Evolutionary conservation across 2,888 invertebrate genomes (phyloP), one percentile per base, ranked within the genome.

Genomic region (Cheilosia scutellata): DNA sequence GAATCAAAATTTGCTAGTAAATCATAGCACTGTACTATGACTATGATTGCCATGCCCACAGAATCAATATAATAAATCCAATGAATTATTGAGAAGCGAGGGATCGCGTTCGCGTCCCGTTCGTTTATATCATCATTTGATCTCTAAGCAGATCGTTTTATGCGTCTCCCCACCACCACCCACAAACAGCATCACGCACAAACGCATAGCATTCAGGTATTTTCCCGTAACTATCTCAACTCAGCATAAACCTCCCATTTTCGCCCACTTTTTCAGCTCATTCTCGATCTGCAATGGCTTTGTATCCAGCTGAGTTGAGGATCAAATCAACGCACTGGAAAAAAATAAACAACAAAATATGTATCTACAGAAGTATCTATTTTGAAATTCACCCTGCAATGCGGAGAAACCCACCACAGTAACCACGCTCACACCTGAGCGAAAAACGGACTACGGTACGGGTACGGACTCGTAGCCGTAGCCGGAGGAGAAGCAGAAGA

Each of bases 231-330:
- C 62, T 60, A 75, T 71, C 79, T 70, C 16, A 55, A 68, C 40
- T 62, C 79, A 37, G 49, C 58, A 71, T 68, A 55, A 71, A 57
- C 60, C 72, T 79, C 62, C 76, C 70, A 82, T 51, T 82, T 55
- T 75, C 60, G 75, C 60, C 82, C 71, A 76, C 82, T 66, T 83
- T 83, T 25, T 37, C 58, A 66, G 33, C 44, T 53, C 40, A 51
- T 76, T 58, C 66, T 66, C 58, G 57, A 42, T 33, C 62, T 25
- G 63, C 62, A 78, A 82, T 82, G 47, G 49, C 31, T 63, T 66
- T 31, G 60, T 77, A 72, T 76, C 71, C 77, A 82, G 65, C 77
- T 77, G 77, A 77, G 77, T 77, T 66, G 77, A 77, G 72, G 47
- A 55, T 72, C 71, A 77, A 71, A 77, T 77, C 77, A 70, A 77